A percentile compares a stretch with the other conserved stretches of the same genome.
These are phyloP conservation scores for Encarsia formosa DNA, from an alignment of 2,888 invertebrate genomes.

Conservation along the genomic window DNA sequence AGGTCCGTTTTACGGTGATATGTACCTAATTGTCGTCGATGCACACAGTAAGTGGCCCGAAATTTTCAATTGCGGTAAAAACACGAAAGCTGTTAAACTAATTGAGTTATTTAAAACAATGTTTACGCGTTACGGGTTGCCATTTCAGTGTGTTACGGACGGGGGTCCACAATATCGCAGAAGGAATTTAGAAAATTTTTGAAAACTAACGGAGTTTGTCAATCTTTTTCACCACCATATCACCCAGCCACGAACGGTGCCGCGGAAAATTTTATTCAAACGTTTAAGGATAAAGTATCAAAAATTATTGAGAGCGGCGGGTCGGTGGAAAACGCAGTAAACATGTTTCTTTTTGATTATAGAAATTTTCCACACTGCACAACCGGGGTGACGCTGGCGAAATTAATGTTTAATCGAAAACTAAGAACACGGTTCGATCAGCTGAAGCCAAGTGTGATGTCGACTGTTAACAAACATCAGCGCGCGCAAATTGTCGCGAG, in stretches of 20 bases:
- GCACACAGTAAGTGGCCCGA: slow-evolving; percentile 33
- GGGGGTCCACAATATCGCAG: slow-evolving; percentile 27
- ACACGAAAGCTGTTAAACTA: slow-evolving; percentile 21
- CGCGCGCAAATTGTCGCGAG: slow-evolving; percentile 15
- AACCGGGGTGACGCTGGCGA: slow-evolving; percentile 23
- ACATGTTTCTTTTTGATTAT: slow-evolving; percentile 27
- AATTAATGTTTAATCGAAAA: slow-evolving; percentile 25
- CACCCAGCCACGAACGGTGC: slow-evolving; percentile 25
- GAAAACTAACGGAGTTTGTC: slow-evolving; percentile 24
- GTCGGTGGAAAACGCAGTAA: slow-evolving; percentile 19
- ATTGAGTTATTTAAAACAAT: slow-evolving; percentile 21
- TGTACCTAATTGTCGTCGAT: slow-evolving; percentile 32
- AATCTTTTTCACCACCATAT: slow-evolving; percentile 26
- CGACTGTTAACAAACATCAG: slow-evolving; percentile 11
- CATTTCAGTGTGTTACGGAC: slow-evolving; percentile 27
- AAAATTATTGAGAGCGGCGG: slow-evolving; percentile 27
- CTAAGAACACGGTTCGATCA: slow-evolving; percentile 27
- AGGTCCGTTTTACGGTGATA: slow-evolving; percentile 27
- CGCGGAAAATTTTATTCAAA: slow-evolving; percentile 27
- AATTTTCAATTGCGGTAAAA: slow-evolving; percentile 25
- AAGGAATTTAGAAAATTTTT: slow-evolving; percentile 24
- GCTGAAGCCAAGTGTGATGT: slow-evolving; percentile 4
- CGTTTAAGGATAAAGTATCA: slow-evolving; percentile 24
- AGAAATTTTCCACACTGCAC: slow-evolving; percentile 24
- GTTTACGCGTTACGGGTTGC: slow-evolving; percentile 26